Evolutionary conservation across 2,888 invertebrate genomes (phyloP).

Genomic region (Scaptomyza parva): DNA sequence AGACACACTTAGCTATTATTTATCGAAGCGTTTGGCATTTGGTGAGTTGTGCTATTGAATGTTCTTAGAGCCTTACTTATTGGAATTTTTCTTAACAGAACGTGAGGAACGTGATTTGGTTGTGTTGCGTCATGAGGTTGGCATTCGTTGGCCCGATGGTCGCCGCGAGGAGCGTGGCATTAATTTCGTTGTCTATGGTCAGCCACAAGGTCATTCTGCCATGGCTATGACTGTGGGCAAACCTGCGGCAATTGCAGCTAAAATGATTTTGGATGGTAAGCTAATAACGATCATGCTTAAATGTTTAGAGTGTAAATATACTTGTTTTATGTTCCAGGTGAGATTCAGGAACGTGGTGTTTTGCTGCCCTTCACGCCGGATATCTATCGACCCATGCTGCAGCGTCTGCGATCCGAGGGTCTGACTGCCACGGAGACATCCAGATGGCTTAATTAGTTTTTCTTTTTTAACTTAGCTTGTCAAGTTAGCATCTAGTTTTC

Average conservation of each 20-base stretch:
- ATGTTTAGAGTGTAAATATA: not conserved
- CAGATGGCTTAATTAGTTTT: conserved; percentile 83
- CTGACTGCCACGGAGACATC: conserved; percentile 90
- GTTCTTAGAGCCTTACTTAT: conserved; percentile 2
- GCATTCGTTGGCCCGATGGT: conserved; percentile 96
- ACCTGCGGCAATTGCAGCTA: conserved; percentile 97
- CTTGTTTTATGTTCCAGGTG: conserved; percentile 86
- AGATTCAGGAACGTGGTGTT: conserved; percentile 98
- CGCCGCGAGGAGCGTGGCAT: conserved; percentile 92
- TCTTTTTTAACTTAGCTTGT: not conserved
- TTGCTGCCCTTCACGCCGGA: conserved; percentile 96
- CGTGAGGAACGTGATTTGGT: conserved; percentile 96
- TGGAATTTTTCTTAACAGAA: conserved; percentile 84
- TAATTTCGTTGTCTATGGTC: conserved; percentile 96
- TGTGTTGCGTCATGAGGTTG: conserved; percentile 96
- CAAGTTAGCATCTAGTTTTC: conserved; percentile 5
- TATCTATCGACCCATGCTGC: conserved; percentile 96
- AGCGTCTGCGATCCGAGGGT: conserved; percentile 94
- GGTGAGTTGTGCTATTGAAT: conserved; percentile 85
- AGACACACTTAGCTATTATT: conserved; percentile 96
- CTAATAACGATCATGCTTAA: not conserved
- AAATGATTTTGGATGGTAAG: conserved; percentile 96
- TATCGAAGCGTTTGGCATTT: conserved; percentile 92
- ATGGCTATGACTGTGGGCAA: conserved; percentile 98
- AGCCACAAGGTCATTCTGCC: conserved; percentile 93